Evolutionary conservation across 2,797 vertebrate species (phyloP), one percentile per base, ranked within the genome.

Genomic region (Acanthis flammea): DNA sequence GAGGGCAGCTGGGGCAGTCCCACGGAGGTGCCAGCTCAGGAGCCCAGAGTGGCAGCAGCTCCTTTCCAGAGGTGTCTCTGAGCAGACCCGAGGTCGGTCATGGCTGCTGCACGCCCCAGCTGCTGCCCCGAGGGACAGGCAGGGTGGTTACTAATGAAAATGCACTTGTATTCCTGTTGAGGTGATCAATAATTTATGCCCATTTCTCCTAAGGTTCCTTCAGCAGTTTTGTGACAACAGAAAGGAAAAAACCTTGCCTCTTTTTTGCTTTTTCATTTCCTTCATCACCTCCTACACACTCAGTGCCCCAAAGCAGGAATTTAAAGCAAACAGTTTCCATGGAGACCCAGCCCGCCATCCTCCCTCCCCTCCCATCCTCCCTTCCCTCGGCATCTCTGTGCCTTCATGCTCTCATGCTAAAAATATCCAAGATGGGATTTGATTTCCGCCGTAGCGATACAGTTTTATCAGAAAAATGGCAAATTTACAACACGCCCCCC

Each of bases 271-370:
- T 67, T 84, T 84, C 76, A 93, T 96, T 97, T 97, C 97, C 97
- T 95, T 93, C 95, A 83, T 94, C 94, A 87, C 95, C 96, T 95
- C 95, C 96, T 97, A 98, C 98, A 94, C 5, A 91, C 97, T 97
- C 97, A 97, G 97, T 98, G 98, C 98, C 98, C 97, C 96, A 96
- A 97, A 98, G 98, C 44, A 82, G 96, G 98, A 98, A 98, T 97
- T 98, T 97, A 96, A 98, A 98, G 98, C 98, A 98, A 98, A 98
- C 98, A 96, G 99, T 99, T 99, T 98, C 99, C 98, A 99, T 99
- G 99, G 99, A 98, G 98, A 99, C 98, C 68, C 97, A 98, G 98
- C 98, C 95, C 90, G 93, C 96, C 86, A 17, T 94, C 79, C 84
- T 96, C 95, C 96, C 82, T 97, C 97, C 97, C 51, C 91, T 35